These are phyloP conservation scores for Aplocera efformata DNA, from an alignment of 2,888 invertebrate genomes.

Conservation along the genomic window DNA sequence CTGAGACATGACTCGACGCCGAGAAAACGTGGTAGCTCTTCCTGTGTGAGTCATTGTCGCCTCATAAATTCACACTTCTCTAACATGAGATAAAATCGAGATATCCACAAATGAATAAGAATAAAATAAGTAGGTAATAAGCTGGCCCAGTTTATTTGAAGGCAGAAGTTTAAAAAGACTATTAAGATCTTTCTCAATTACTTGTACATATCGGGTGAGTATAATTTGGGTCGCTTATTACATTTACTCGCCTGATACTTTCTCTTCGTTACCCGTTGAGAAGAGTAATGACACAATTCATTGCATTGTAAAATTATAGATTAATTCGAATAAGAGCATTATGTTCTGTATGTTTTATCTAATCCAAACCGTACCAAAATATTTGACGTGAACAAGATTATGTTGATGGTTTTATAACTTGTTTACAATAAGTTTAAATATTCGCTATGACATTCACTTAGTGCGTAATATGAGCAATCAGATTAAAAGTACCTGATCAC, in stretches of 20 bases:
- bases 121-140: too few relatives aligned
- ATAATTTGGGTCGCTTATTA: constrained; percentile 49
- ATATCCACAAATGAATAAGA: too few relatives aligned
- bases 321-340: too few relatives aligned
- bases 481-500: constrained; percentile 2
- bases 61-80: constrained; percentile 6
- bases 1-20: constrained; percentile 37
- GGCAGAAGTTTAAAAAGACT: background rate
- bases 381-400: too few relatives aligned
- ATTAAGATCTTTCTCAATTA: constrained; percentile 24
- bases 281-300: constrained; percentile 5
- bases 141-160: too few relatives aligned
- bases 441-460: background rate
- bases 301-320: constrained; percentile 1
- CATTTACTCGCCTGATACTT: constrained; percentile 54
- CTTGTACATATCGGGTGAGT: constrained; percentile 39
- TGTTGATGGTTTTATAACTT: background rate
- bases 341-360: too few relatives aligned
- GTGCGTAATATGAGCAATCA: background rate
- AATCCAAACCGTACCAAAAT: too few relatives aligned
- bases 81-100: background rate
- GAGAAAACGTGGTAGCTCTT: constrained; percentile 42
- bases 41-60: constrained; percentile 40
- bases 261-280: constrained; percentile 39
- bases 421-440: background rate